Evolutionary conservation across 2,113 vertebrate genomes (phyloP).

Genomic region (Burhinus bistriatus): DNA sequence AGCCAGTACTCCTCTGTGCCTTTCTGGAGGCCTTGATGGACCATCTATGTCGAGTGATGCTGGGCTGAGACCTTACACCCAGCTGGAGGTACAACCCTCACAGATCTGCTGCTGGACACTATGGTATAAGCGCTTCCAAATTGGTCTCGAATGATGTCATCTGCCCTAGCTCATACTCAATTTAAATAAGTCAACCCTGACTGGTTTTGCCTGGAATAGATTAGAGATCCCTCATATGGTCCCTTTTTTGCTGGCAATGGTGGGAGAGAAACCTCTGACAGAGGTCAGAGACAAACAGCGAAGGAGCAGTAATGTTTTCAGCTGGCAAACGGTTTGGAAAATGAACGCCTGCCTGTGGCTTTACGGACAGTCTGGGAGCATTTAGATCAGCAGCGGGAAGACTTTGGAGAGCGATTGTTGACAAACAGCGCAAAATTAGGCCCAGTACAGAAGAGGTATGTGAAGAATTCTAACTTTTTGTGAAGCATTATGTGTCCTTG

Average conservation of each 20-base stretch:
- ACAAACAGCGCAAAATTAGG: constrained; percentile 27
- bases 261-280: not conserved
- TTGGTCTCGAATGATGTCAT: rapidly evolving
- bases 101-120: not conserved
- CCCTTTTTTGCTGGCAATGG: not conserved
- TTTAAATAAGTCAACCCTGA: not conserved
- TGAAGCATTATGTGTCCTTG: not conserved
- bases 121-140: not conserved
- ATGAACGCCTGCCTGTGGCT: not conserved
- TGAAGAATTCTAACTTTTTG: constrained; percentile 13
- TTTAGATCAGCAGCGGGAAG: not conserved
- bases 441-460: not conserved
- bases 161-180: not conserved
- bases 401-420: not conserved
- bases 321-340: not conserved
- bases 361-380: not conserved
- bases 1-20: not conserved
- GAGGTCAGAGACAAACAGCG: not conserved
- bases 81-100: not conserved
- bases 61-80: not conserved
- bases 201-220: not conserved
- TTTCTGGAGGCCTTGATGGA: not conserved
- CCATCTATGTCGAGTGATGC: not conserved
- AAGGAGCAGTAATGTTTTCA: not conserved
- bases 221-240: not conserved